Percentiles rank a stretch among this genome's conserved stretches.
These are phyloP conservation scores for Chlorocebus sabaeus DNA, from an alignment of 2,113 vertebrate species.

Conservation along the genomic window DNA sequence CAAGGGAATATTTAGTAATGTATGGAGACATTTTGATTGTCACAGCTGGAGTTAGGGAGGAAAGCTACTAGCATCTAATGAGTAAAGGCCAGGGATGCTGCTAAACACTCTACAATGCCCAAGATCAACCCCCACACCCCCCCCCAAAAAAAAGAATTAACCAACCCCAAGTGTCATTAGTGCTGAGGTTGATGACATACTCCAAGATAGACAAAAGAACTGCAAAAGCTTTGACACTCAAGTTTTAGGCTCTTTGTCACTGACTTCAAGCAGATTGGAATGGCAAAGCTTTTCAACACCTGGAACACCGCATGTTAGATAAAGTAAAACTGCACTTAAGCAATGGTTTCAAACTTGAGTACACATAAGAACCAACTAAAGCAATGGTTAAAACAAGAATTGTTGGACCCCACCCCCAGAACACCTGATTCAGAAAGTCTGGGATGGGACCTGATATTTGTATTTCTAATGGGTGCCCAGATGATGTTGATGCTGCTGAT, in stretches of 20 bases:
- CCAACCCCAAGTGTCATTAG: background rate
- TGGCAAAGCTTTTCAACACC: background rate
- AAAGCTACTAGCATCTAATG: background rate
- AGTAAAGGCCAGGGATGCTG: background rate
- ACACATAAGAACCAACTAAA: background rate
- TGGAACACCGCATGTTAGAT: background rate
- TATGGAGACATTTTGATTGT: background rate
- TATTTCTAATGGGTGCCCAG: background rate
- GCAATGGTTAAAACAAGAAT: background rate
- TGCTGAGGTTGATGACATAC: background rate
- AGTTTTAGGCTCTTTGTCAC: background rate
- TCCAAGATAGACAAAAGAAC: background rate
- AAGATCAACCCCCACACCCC: accelerated
- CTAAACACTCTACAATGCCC: background rate
- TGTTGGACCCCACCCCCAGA: background rate
- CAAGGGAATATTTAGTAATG: background rate
- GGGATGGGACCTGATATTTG: background rate
- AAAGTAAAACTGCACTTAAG: background rate
- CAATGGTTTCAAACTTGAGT: background rate
- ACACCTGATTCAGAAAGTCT: background rate
- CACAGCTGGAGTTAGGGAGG: background rate
- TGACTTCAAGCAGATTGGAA: background rate
- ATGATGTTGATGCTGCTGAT: background rate
- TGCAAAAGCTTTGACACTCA: background rate
- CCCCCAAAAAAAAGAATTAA: background rate